Conservation (phyloP, 53 echinoderm and acorn worm genomes). For the Glandiceps talaboti region DNA sequence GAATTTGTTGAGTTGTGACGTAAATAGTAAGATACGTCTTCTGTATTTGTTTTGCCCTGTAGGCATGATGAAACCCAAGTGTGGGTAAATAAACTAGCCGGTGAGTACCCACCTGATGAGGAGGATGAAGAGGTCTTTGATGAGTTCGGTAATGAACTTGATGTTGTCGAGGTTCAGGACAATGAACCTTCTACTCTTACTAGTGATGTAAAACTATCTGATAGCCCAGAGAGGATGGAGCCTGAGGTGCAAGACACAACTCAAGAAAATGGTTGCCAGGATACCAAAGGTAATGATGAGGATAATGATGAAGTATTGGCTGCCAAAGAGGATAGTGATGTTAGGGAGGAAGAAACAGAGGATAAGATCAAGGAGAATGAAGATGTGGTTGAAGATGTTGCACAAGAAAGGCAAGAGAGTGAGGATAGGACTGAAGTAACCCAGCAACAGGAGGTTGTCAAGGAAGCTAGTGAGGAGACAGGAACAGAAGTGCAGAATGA, state of each 20-base stretch:
- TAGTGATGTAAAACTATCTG: not conserved
- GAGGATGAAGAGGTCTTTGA: not conserved
- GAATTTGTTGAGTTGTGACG: no score
- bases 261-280: not conserved
- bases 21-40: constrained; percentile 9
- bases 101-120: not conserved
- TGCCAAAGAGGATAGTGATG: not conserved
- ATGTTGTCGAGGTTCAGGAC: not conserved
- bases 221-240: not conserved
- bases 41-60: no score
- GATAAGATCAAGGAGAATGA: not conserved
- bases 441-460: not conserved
- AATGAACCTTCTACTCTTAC: not conserved
- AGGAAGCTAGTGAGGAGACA: not conserved
- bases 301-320: no score
- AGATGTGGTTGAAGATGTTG: not conserved
- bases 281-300: not conserved
- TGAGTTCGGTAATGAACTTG: no score
- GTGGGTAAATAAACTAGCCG: not conserved
- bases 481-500: no score
- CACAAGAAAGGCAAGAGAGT: not conserved
- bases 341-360: not conserved
- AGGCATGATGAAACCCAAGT: not conserved
- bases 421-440: not conserved
- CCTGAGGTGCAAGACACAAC: not conserved